Evolutionary conservation across 2,797 vertebrate species (phyloP), one percentile per base, ranked within the genome.

Genomic region (Diplodus sargus): DNA sequence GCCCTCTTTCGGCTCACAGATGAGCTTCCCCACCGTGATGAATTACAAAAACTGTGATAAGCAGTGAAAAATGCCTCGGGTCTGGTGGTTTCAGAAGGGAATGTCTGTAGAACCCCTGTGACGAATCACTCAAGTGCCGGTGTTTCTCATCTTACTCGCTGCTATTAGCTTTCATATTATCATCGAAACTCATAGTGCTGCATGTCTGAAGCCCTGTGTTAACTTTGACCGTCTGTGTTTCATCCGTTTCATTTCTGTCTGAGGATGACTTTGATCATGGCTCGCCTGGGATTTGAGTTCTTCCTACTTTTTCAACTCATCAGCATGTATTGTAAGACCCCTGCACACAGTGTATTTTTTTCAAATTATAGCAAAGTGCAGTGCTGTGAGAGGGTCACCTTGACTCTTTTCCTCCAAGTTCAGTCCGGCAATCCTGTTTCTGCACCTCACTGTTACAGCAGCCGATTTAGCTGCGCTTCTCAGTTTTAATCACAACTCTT

Each of bases 21-120:
- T 76, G 70, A 90, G 83, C 79, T 64, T 79, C 74, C 89, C 77
- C 49, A 45, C 84, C 2, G 80, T 63, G 85, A 78, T 79, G 79
- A 84, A 92, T 76, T 67, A 74, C 72, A 79, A 63, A 75, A 76
- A 43, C 74, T 76, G 73, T 63, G 73, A 88, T 69, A 76, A 84
- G 85, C 68, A 58, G 47, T 65, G 42, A 70, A 73, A 83, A 63
- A 62, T 15, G 51, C n/a, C 12, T 51, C 14, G 12, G 52, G 56
- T 81, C 47, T 68, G 59, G 34, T 70, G 61, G 59, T 62, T 73
- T 78, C 69, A 76, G 52, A 28, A 58, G 69, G 78, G 60, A 85
- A 76, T 71, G 69, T 86, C 54, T 64, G 60, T 52, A 57, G 56
- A 74, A 47, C 78, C 71, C 80, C 83, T 22, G 20, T 18, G 22